Conservation (phyloP, 2,888 invertebrate species). For the Drosophila flavopinicola region DNA sequence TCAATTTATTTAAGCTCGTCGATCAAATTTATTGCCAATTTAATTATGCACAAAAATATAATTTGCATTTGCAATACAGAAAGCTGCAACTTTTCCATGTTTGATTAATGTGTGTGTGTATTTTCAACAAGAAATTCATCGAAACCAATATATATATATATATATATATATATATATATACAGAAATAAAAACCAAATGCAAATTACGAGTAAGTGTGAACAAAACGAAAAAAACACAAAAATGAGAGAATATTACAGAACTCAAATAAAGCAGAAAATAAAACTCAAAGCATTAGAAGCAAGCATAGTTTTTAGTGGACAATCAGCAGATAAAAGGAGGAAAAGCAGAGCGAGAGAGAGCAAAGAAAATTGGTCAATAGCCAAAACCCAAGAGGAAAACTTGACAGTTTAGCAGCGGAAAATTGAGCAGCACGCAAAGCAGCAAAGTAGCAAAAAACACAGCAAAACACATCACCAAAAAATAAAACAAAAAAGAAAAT, state of each 20-base stretch:
- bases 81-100: conserved; percentile 46
- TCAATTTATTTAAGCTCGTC: conserved; percentile 70
- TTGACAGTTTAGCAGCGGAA: conserved; percentile 10
- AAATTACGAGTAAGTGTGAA: conserved; percentile 37
- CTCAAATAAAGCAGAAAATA: conserved; percentile 32
- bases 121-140: conserved; percentile 11
- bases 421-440: conserved; percentile 38
- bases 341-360: conserved; percentile 8
- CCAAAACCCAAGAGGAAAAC: conserved; percentile 22
- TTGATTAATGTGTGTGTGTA: conserved; percentile 65
- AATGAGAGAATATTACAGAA: conserved; percentile 18
- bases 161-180: conserved; percentile 9
- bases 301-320: conserved; percentile 78
- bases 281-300: conserved; percentile 50
- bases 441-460: conserved; percentile 18
- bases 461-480: conserved; percentile 18
- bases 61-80: conserved; percentile 42
- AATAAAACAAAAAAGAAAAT: too few relatives aligned
- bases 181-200: conserved; percentile 8
- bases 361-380: conserved; percentile 41
- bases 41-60: conserved; percentile 68
- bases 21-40: conserved; percentile 66
- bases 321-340: conserved; percentile 66
- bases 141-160: background rate
- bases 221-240: conserved; percentile 1